phyloP scores from a whole-genome alignment of 2,797 vertebrate species.

The Rachycentron canadum region DNA sequence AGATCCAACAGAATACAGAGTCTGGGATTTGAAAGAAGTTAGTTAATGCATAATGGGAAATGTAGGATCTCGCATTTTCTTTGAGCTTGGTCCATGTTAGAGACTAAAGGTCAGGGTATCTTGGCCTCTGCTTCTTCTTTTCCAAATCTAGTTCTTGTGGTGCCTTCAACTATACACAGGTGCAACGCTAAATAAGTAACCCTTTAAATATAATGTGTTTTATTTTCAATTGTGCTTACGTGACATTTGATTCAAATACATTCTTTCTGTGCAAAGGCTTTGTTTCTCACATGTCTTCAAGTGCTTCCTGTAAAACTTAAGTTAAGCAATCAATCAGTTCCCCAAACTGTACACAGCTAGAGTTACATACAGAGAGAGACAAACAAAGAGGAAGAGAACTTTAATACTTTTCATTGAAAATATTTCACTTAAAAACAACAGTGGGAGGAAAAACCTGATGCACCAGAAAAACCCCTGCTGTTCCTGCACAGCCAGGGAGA shows the following conservation, averaged over 20 bases:
- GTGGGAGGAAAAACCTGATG: slow-evolving; percentile 17
- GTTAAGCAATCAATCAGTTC: slow-evolving; percentile 21
- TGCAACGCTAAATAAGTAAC: background rate
- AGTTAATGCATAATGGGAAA: background rate
- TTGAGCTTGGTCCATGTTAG: background rate
- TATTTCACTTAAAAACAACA: slow-evolving; percentile 47
- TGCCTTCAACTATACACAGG: too few relatives aligned
- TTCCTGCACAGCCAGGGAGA: slow-evolving; percentile 48
- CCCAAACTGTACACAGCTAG: slow-evolving; percentile 28
- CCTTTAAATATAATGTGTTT: background rate
- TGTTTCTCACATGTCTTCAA: slow-evolving; percentile 6
- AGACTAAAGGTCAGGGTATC: background rate
- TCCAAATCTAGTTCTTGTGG: background rate
- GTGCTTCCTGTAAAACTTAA: background rate
- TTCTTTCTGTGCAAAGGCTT: slow-evolving; percentile 43
- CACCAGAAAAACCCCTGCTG: slow-evolving; percentile 51
- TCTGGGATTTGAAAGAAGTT: background rate
- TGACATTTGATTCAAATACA: slow-evolving; percentile 13
- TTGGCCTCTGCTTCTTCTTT: background rate
- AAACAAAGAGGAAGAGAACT: slow-evolving; percentile 33
- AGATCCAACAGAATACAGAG: too few relatives aligned
- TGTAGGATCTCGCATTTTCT: background rate
- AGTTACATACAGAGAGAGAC: slow-evolving; percentile 3
- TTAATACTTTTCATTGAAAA: slow-evolving; percentile 52
- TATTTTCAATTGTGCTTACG: background rate